Evolutionary conservation across 2,888 invertebrate genomes (phyloP).

Genomic region (Rhamnusium bicolor): DNA sequence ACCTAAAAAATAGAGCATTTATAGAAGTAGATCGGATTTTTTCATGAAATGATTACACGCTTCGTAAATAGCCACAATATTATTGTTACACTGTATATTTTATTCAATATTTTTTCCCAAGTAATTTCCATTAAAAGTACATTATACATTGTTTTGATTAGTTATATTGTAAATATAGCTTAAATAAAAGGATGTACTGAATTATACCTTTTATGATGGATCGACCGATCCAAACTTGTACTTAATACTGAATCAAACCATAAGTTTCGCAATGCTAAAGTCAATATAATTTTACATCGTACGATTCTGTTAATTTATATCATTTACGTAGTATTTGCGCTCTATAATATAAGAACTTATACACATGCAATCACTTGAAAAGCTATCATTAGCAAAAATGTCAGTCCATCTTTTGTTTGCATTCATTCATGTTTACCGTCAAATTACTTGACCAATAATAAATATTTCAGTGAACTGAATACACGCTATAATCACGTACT

Average conservation of each 20-base stretch:
- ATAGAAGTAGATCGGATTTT: too few relatives aligned
- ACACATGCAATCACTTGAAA: slow-evolving; percentile 6
- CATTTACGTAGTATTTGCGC: slow-evolving; percentile 1
- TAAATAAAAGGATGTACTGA: not conserved
- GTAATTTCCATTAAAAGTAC: not conserved
- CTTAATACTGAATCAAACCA: not conserved
- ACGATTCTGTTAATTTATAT: slow-evolving; percentile 7
- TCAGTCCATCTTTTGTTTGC: not conserved
- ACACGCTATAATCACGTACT: too few relatives aligned
- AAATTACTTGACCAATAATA: not conserved
- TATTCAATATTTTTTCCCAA: not conserved
- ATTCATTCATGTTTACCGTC: not conserved
- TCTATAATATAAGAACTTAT: not conserved
- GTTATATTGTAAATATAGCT: not conserved
- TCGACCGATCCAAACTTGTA: not conserved
- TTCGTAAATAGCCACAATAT: too few relatives aligned
- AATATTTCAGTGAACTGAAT: not conserved
- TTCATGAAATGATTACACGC: too few relatives aligned
- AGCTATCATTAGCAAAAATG: slow-evolving; percentile 18
- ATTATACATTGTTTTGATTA: not conserved
- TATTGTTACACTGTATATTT: too few relatives aligned
- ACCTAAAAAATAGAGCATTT: too few relatives aligned
- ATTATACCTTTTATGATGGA: not conserved
- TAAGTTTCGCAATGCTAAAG: not conserved
- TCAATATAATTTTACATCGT: slow-evolving; percentile 3